Evolutionary conservation across 2,797 vertebrate genomes (phyloP), one percentile per base, ranked within the genome.

Genomic region (Tiaroga cobitis): DNA sequence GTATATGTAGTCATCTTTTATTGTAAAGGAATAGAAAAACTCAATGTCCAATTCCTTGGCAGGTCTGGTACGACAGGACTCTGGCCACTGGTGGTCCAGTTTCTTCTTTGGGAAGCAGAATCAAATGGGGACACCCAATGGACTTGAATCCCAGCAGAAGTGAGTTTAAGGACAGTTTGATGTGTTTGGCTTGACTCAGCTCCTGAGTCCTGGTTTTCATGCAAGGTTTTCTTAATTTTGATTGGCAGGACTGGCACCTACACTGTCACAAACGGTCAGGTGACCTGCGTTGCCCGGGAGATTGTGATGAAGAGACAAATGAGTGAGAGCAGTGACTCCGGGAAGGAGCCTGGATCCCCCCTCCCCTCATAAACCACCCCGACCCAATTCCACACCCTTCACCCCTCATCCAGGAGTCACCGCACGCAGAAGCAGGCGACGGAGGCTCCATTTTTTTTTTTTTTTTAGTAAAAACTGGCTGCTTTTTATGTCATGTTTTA

Each of bases 31-130:
- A 34, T 34, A 54, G 21, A 82, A 81, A 84, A 46, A 1, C 39
- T 85, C 1, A 85, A 41, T 26, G 11, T 74, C 16, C 1, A 34
- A 15, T 43, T 86, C 72, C 18, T 41, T 76, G 56, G 1, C 89
- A 98, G 98, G 96, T 89, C 96, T 99, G 88, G 96, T 97, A 8
- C 97, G 97, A 82, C 96, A 97, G 18, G 97, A 99, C 90, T 97
- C 97, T 0, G 97, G 97, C 1, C 97, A 98, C 92, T 98, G 98
- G 98, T 99, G 98, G 97, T 95, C 96, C 79, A 97, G 96, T 70
- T 97, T 98, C 93, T 99, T 98, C 93, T 98, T 98, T 1, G 96
- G 95, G 39, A 99, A 97, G 92, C 90, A 92, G 0, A 89, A 92
- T 76, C 93, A 94, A 88, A 94, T 95, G 0, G 90, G 95, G 87